phyloP scores from a whole-genome alignment of 1,140 invertebrate species.

The Drosophila nebulosa region DNA sequence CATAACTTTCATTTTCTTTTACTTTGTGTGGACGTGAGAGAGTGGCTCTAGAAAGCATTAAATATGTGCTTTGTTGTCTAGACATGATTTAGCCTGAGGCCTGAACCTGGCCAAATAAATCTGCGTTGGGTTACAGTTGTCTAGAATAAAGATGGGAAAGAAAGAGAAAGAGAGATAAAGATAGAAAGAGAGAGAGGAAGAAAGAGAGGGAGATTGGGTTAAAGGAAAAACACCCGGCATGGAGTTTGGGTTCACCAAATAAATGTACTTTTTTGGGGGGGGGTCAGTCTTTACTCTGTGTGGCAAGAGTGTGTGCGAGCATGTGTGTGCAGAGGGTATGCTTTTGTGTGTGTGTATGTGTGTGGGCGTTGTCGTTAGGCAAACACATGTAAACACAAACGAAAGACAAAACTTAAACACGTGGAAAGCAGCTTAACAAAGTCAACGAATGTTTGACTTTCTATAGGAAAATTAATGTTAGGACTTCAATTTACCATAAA shows the following conservation, averaged over 20 bases:
- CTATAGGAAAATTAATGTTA: conserved; percentile 38
- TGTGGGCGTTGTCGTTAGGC: conserved; percentile 21
- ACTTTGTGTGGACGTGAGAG: background rate
- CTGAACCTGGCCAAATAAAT: conserved; percentile 61
- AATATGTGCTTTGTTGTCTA: conserved; percentile 65
- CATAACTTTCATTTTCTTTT: conserved; percentile 3
- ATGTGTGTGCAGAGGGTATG: conserved; percentile 8
- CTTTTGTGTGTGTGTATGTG: background rate
- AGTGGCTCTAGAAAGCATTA: conserved; percentile 23
- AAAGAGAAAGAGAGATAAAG: background rate
- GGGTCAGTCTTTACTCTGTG: conserved; percentile 41
- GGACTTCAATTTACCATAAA: conserved; percentile 34
- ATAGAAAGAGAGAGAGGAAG: background rate
- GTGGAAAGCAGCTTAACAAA: conserved; percentile 65
- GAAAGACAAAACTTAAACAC: conserved; percentile 65
- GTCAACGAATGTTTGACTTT: conserved; percentile 60
- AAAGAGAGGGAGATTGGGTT: background rate
- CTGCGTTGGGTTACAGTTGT: conserved; percentile 45
- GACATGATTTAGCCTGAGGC: conserved; percentile 60
- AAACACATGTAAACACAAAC: conserved; percentile 66
- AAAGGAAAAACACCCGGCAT: background rate
- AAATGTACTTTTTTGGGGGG: conserved; percentile 48
- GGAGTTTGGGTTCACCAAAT: conserved; percentile 51
- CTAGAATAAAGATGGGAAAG: background rate
- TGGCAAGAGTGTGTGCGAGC: background rate